phyloP scores from a whole-genome alignment of 2,113 vertebrate genomes.

The Pseudopodoces humilis region DNA sequence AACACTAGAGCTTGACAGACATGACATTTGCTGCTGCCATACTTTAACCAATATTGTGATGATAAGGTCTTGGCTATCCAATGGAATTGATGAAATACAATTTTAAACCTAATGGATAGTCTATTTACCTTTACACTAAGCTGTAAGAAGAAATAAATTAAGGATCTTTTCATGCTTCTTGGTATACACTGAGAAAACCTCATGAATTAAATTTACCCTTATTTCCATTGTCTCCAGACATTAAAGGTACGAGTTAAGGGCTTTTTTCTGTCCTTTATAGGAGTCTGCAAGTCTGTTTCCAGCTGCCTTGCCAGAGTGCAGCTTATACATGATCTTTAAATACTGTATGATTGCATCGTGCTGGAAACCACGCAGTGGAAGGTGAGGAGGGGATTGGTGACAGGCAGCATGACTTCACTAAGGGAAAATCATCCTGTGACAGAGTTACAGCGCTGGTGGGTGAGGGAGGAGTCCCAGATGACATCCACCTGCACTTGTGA shows the following conservation, averaged over 20 bases:
- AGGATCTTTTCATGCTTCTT: constrained; percentile 37
- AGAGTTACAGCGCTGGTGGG: fast-evolving
- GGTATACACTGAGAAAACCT: constrained; percentile 18
- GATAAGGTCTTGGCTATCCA: constrained; percentile 74
- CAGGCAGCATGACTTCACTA: background rate
- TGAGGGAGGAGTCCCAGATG: fast-evolving
- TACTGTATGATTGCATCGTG: background rate
- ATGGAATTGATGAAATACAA: constrained; percentile 72
- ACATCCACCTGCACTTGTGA: background rate
- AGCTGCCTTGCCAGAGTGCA: background rate
- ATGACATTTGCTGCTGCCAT: constrained; percentile 76
- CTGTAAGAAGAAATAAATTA: constrained; percentile 74
- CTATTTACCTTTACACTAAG: constrained; percentile 75
- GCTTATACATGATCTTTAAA: background rate
- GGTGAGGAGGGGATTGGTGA: background rate
- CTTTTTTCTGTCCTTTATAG: background rate
- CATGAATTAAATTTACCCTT: constrained; percentile 53
- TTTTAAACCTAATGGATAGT: constrained; percentile 72
- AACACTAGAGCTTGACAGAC: constrained; percentile 70
- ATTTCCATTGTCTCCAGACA: constrained; percentile 14
- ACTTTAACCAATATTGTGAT: constrained; percentile 72
- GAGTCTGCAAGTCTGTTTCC: constrained; percentile 6
- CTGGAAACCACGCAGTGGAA: background rate
- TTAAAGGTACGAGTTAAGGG: background rate
- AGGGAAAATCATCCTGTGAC: background rate